Evolutionary conservation across 2,113 vertebrate species (phyloP), one percentile per base, ranked within the genome.

Genomic region (Xiphophorus hellerii): DNA sequence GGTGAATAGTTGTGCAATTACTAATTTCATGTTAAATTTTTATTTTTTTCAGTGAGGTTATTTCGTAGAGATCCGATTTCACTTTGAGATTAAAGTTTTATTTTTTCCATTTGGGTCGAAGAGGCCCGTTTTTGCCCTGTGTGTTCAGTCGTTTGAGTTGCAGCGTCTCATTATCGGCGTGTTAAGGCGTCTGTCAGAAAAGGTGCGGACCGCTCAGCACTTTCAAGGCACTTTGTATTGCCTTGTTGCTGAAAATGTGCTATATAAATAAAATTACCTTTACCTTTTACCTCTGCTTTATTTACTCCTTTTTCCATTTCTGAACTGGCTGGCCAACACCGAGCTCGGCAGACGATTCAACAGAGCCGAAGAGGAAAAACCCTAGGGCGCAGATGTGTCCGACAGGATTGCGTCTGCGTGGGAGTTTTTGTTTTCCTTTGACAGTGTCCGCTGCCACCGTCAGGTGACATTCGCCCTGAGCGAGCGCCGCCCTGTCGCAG

Each of bases 401-500:
- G 25, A 54, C 63, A 39, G 29, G 28, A 48, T n/a, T n/a, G 54
- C 37, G 35, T 73, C 22, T 77, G 51, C 60, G 12, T 76, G 72
- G 68, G 58, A 71, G 54, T 28, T 48, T 73, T 37, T 37, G 0
- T 37, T 37, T 37, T 2, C 8, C 33, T 35, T 25, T 8, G 3
- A 33, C 54, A 14, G 28, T 58, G 58, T 70, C 30, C 66, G 33
- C 60, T 73, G 48, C 44, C 77, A 62, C 74, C 64, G 68, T 74
- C 78, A 87, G 84, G 84, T 78, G 75, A 86, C 65, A 27, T 78
- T 81, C 4, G 73, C 79, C 80, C 69, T 20, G 14, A 85, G 77
- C 66, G 51, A 84, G 60, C 29, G 68, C 66, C 39, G 51, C 11
- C 60, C 71, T 76, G 78, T 77, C 80, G 73, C 37, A 76, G 69